phyloP scores from a whole-genome alignment of 2,888 invertebrate species.

The Kuschelorhynchus macadamiae region DNA sequence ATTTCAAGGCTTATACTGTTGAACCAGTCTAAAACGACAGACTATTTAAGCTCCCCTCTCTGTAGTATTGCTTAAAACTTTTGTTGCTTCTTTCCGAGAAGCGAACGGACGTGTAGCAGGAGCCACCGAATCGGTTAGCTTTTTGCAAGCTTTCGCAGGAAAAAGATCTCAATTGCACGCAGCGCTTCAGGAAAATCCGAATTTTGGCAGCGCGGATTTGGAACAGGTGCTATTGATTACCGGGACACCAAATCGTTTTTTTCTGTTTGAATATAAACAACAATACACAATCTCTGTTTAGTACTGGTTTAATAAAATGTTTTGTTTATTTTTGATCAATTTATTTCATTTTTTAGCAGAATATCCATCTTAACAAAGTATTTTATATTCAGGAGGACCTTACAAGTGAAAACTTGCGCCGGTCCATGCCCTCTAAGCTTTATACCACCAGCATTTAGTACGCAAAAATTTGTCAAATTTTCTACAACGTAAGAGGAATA shows the following conservation, averaged over 20 bases:
- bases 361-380: no score
- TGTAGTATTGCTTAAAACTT: conserved; percentile 51
- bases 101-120: conserved; percentile 31
- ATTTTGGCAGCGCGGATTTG: conserved; percentile 30
- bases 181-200: conserved; percentile 33
- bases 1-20: conserved; percentile 51
- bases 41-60: conserved; percentile 59
- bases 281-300: no score
- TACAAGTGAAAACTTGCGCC: no score
- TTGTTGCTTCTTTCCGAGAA: conserved; percentile 55
- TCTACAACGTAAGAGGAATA: no score
- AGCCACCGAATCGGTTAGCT: conserved; percentile 5
- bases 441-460: no score
- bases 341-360: no score
- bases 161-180: conserved; percentile 11
- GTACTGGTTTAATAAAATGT: no score
- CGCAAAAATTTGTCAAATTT: no score
- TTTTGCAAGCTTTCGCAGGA: conserved; percentile 37
- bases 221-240: conserved; percentile 36
- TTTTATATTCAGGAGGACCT: no score
- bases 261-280: no score
- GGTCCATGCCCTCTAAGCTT: no score
- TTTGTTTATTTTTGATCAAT: no score
- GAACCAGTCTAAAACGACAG: conserved; percentile 50
- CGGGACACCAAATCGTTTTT: conserved; percentile 7